Base-by-base conservation (phyloP, 2,888 invertebrate genomes). In the Mythimna lalbum region DNA sequence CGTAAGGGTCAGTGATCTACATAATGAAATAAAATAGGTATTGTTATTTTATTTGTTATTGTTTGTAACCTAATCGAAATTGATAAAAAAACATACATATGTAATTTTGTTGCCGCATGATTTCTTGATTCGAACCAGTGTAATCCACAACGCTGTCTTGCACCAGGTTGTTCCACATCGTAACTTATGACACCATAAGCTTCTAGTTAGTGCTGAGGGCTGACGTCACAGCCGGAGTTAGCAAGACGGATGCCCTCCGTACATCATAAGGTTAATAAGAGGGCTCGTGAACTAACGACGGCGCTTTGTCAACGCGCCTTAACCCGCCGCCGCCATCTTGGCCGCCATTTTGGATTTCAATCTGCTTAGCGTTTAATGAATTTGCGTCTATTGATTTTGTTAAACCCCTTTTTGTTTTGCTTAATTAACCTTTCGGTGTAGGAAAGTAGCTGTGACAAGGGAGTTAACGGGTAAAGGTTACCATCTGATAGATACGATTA, bases 201-300 rank as follows among this genome's bases (percentile, higher is more conserved):
- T 63, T 64, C 70, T 80, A 82, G 83, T 83, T 82, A 81, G 76
- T 75, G 82, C 82, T 81, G 77, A 81, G 87, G 86, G 82, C 76
- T 80, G 89, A 89, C 90, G 89, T 91, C 90, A 90, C 87, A 83
- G 85, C 80, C 86, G 84, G 86, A 88, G 89, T 86, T 85, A 90
- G 90, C 89, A 94, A 94, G 94, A 94, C 85, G 83, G 93, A 96
- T 95, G 93, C 90, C 92, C 91, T 89, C 90, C 95, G 94, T 96
- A 94, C 95, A 94, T 96, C 96, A 96, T 96, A 96, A 96, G 95
- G 96, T 96, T 96, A 96, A 96, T 96, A 96, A 96, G 96, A 95
- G 95, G 95, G 95, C 95, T 95, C 92, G 91, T 89, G 90, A 94
- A 95, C 96, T 96, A 96, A 96, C 96, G 96, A 95, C 90, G 89